Evolutionary conservation across 2,888 invertebrate genomes (phyloP).

Genomic region (Nineta flava): DNA sequence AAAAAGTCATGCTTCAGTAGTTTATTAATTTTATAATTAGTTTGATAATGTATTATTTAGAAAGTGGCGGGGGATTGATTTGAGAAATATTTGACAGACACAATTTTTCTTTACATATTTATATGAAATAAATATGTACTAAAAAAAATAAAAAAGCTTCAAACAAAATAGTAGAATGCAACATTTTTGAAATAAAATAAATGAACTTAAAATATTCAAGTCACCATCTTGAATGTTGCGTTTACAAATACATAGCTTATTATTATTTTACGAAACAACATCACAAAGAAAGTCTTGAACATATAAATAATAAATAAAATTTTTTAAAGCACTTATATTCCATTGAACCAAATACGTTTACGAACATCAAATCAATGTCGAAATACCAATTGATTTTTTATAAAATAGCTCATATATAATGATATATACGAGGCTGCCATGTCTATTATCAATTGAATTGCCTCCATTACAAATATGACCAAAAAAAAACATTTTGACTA

Average conservation of each 20-base stretch:
- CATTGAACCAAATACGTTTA: too few relatives aligned
- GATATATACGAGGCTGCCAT: neutral
- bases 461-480: slow-evolving; percentile 8
- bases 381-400: too few relatives aligned
- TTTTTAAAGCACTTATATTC: neutral
- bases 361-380: too few relatives aligned
- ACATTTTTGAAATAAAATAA: neutral
- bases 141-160: neutral
- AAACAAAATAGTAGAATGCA: neutral
- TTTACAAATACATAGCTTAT: neutral
- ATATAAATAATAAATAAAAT: neutral
- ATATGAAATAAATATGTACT: neutral
- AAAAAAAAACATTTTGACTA: slow-evolving; percentile 8
- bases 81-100: neutral
- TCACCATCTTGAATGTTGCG: slow-evolving; percentile 6
- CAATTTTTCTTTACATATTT: neutral
- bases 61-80: neutral
- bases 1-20: slow-evolving; percentile 1
- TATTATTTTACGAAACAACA: neutral
- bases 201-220: neutral
- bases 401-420: too few relatives aligned
- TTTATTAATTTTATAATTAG: neutral
- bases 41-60: neutral
- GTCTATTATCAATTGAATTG: slow-evolving; percentile 5
- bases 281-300: neutral